phyloP scores from a whole-genome alignment of 1,140 invertebrate genomes.

The Dreissena polymorpha region DNA sequence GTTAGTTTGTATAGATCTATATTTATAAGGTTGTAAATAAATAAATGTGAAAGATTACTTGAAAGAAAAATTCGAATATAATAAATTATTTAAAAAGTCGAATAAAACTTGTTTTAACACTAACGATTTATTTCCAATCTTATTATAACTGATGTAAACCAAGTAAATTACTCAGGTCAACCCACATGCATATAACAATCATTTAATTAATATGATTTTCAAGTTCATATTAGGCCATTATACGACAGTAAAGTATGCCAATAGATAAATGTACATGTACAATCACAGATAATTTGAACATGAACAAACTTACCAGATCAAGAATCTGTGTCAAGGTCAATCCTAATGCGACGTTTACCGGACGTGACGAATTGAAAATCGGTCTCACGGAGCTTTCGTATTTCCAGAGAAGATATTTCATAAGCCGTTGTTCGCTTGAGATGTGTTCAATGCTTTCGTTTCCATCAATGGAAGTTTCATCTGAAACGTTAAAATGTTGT shows the following conservation, averaged over 20 bases:
- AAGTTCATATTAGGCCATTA: no score
- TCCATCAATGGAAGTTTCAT: not conserved
- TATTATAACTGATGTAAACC: no score
- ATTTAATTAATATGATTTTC: not conserved
- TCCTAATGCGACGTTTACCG: conserved; percentile 97
- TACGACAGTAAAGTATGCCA: not conserved
- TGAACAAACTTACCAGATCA: conserved; percentile 92
- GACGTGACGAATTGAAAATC: conserved; percentile 97
- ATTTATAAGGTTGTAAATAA: no score
- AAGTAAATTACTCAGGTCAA: not conserved
- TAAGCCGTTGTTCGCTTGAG: conserved; percentile 64
- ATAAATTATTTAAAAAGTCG: no score
- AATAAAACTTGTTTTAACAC: no score
- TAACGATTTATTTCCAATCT: no score
- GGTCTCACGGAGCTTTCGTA: conserved; percentile 98
- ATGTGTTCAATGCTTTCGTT: conserved; percentile 7
- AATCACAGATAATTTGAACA: not conserved
- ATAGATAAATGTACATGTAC: not conserved
- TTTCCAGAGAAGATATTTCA: conserved; percentile 78
- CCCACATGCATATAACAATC: not conserved
- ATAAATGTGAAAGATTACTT: no score
- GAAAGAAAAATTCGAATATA: no score
- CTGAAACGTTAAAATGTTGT: no score
- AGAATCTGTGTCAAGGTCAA: conserved; percentile 99
- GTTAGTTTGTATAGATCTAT: no score